These are phyloP conservation scores for Hippocampus comes DNA, from an alignment of 2,113 vertebrate species.

Conservation along the genomic window DNA sequence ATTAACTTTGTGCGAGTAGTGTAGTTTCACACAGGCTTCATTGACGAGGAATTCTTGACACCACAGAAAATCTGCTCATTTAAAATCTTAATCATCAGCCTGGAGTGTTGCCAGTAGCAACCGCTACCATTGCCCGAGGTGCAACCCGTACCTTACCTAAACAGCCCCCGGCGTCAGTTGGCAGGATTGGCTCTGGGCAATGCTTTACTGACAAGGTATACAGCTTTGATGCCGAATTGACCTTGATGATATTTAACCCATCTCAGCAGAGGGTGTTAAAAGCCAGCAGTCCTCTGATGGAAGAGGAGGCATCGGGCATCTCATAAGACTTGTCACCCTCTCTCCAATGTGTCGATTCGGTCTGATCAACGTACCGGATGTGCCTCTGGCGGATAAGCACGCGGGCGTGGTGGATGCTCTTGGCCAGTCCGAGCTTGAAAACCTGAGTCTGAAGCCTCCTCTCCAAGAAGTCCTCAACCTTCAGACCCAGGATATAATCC, in stretches of 20 bases:
- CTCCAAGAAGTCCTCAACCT: constrained; percentile 91
- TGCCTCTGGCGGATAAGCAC: constrained; percentile 93
- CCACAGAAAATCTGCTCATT: constrained; percentile 57
- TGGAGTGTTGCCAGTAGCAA: constrained; percentile 3
- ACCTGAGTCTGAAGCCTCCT: constrained; percentile 90
- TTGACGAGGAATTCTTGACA: constrained; percentile 73
- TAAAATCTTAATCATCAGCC: constrained; percentile 61
- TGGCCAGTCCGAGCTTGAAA: constrained; percentile 89
- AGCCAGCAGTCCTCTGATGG: constrained; percentile 61
- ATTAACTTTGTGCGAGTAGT: background rate
- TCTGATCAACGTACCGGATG: constrained; percentile 75
- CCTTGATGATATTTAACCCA: constrained; percentile 75
- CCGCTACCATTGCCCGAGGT: constrained; percentile 63
- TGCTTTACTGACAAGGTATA: constrained; percentile 84
- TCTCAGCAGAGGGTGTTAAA: constrained; percentile 56
- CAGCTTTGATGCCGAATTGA: constrained; percentile 86
- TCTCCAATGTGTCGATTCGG: background rate
- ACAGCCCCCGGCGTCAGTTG: constrained; percentile 27
- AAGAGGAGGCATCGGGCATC: constrained; percentile 66
- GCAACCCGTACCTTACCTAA: constrained; percentile 59
- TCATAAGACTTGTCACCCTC: constrained; percentile 18
- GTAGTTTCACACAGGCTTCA: constrained; percentile 53
- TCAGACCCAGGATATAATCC: constrained; percentile 90
- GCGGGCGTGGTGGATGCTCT: constrained; percentile 88
- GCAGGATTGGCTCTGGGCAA: constrained; percentile 72